phyloP scores from a whole-genome alignment of 2,888 invertebrate species.

The Xylocampa areola region DNA sequence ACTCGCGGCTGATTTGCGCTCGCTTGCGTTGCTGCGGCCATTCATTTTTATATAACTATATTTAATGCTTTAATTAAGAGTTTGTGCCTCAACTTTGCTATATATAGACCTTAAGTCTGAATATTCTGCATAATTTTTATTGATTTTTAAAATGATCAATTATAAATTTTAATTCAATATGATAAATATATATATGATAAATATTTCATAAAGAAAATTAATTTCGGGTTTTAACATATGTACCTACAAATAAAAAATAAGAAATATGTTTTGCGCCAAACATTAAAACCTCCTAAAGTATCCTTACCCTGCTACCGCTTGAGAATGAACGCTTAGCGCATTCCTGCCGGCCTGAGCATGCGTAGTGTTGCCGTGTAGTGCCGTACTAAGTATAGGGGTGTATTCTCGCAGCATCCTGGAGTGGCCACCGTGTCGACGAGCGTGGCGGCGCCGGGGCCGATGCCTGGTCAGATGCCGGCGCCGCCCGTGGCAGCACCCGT shows the following conservation, averaged over 20 bases:
- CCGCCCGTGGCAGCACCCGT: slow-evolving; percentile 63
- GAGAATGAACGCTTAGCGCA: slow-evolving; percentile 59
- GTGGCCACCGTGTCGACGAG: slow-evolving; percentile 83
- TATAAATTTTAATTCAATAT: no score
- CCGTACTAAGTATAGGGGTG: slow-evolving; percentile 41
- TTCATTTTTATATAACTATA: slow-evolving; percentile 21
- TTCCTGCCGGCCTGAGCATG: slow-evolving; percentile 39
- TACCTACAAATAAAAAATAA: neutral
- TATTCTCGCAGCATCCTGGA: slow-evolving; percentile 78
- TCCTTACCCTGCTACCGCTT: slow-evolving; percentile 52
- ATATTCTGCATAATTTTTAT: neutral
- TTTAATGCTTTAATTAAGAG: slow-evolving; percentile 28
- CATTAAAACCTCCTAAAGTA: slow-evolving; percentile 47
- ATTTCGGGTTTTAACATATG: no score
- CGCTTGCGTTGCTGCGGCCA: slow-evolving; percentile 43
- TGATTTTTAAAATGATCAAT: neutral
- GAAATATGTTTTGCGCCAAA: slow-evolving; percentile 48
- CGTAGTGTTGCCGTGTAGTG: slow-evolving; percentile 19
- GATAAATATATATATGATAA: no score
- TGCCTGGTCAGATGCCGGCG: slow-evolving; percentile 70
- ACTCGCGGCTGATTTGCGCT: slow-evolving; percentile 20
- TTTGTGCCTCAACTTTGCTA: slow-evolving; percentile 20
- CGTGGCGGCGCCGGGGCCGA: slow-evolving; percentile 74
- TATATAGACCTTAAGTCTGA: slow-evolving; percentile 5
- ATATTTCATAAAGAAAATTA: no score